A percentile compares a stretch with the other conserved stretches of the same genome.
These are phyloP conservation scores for Drosophila bipectinata DNA, from an alignment of 1,140 invertebrate species.

Conservation along the genomic window DNA sequence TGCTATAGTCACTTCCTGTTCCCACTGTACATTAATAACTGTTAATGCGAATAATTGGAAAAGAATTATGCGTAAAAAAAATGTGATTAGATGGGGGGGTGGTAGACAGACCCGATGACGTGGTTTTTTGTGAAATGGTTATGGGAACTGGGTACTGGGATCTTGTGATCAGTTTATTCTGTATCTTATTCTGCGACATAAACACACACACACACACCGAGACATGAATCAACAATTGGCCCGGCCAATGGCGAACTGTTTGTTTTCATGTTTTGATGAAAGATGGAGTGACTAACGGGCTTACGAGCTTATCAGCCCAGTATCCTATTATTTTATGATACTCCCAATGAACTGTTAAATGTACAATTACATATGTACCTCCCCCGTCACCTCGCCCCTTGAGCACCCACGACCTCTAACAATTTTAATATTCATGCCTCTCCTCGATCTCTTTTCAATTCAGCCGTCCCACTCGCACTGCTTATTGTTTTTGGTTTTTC, in stretches of 20 bases:
- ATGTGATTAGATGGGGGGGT: not conserved
- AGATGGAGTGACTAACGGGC: conserved; percentile 30
- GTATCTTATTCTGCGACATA: conserved; percentile 22
- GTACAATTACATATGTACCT: not conserved
- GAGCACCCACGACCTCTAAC: conserved; percentile 18
- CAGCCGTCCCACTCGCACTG: conserved; percentile 8
- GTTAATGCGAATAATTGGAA: too few species aligned
- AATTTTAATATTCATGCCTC: conserved; percentile 14
- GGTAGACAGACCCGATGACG: conserved; percentile 28
- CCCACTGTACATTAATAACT: too few species aligned
- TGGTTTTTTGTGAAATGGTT: conserved; percentile 26
- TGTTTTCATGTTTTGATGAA: conserved; percentile 41
- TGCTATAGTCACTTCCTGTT: too few species aligned
- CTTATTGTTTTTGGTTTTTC: conserved; percentile 60
- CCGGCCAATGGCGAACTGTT: conserved; percentile 43
- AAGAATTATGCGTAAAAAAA: not conserved
- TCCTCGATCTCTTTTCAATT: not conserved
- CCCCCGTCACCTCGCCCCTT: not conserved
- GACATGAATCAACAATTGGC: conserved; percentile 42
- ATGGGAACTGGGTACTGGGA: conserved; percentile 1
- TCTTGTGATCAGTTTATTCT: conserved; percentile 42
- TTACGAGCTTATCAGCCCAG: conserved; percentile 16
- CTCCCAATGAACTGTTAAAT: not conserved
- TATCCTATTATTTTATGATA: not conserved
- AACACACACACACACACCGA: not conserved